These are phyloP conservation scores for Ameiurus melas DNA, from an alignment of 2,113 vertebrate genomes.

Conservation along the genomic window DNA sequence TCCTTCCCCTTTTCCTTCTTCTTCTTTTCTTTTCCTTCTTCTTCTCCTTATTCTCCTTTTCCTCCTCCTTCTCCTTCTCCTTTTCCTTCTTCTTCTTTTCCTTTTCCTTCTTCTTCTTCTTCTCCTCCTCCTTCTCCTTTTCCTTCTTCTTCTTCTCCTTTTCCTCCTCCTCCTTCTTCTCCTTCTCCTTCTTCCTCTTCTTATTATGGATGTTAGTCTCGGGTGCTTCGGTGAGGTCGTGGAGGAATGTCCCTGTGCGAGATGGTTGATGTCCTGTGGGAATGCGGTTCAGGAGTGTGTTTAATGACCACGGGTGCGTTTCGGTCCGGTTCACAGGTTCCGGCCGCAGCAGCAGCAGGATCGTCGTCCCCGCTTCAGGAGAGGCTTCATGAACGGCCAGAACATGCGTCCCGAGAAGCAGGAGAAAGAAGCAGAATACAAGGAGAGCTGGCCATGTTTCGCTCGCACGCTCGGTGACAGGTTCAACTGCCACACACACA, in stretches of 20 bases:
- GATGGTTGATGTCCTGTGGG: background rate
- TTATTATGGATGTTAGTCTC: too few species aligned
- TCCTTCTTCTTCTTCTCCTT: too few species aligned
- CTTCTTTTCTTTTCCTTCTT: too few species aligned
- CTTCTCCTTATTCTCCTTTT: too few species aligned
- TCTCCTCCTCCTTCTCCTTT: too few species aligned
- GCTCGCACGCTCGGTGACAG: conserved; percentile 76
- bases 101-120: too few species aligned
- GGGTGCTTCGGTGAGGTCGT: too few species aligned
- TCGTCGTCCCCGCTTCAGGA: conserved; percentile 77
- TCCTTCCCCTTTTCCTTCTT: too few species aligned
- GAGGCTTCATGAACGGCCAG: conserved; percentile 85
- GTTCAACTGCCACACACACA: conserved; percentile 60
- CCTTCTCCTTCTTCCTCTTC: too few species aligned
- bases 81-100: too few species aligned
- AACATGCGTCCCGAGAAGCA: conserved; percentile 84
- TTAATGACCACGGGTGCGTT: background rate
- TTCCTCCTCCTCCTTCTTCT: too few species aligned
- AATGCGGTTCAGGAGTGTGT: background rate
- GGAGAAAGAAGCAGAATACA: conserved; percentile 86
- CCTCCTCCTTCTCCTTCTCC: too few species aligned
- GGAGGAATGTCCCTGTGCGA: background rate
- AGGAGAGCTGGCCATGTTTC: conserved; percentile 85
- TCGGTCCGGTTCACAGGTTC: conserved; percentile 69
- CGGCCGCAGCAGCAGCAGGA: conserved; percentile 75